phyloP scores from a whole-genome alignment of 1,140 invertebrate genomes.

The Megalopta genalis region DNA sequence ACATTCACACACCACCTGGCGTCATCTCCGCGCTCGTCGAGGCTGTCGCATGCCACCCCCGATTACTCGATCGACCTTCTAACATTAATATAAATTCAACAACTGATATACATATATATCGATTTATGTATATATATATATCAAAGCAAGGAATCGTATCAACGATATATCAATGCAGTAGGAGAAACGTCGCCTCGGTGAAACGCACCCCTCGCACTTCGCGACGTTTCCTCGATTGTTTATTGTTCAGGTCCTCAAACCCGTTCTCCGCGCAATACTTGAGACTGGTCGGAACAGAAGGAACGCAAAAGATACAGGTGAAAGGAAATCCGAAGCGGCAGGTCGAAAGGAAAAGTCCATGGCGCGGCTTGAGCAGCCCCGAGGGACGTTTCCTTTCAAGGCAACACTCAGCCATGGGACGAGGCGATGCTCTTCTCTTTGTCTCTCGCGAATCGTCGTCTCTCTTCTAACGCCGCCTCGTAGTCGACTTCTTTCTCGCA shows the following conservation, averaged over 20 bases:
- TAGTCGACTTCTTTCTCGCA: not conserved
- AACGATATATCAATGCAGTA: constrained; percentile 32
- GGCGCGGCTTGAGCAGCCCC: not conserved
- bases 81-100: constrained; percentile 42
- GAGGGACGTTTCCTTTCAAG: not conserved
- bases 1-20: constrained; percentile 47
- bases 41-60: constrained; percentile 39
- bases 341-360: constrained; percentile 8
- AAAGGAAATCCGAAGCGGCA: constrained; percentile 35
- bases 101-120: constrained; percentile 34
- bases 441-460: not conserved
- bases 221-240: constrained; percentile 9
- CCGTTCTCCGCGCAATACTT: constrained; percentile 19
- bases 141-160: constrained; percentile 39
- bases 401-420: constrained; percentile 28
- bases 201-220: constrained; percentile 2
- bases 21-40: constrained; percentile 32
- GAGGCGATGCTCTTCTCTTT: constrained; percentile 17
- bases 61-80: constrained; percentile 17
- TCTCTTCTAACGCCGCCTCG: not conserved
- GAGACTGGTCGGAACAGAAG: constrained; percentile 29
- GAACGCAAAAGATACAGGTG: constrained; percentile 30
- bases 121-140: constrained; percentile 41
- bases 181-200: constrained; percentile 24
- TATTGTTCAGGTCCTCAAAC: constrained; percentile 38